A percentile compares a stretch with the other conserved stretches of the same genome.
phyloP scores from a whole-genome alignment of 2,113 vertebrate genomes.

The Actenoides hombroni region DNA sequence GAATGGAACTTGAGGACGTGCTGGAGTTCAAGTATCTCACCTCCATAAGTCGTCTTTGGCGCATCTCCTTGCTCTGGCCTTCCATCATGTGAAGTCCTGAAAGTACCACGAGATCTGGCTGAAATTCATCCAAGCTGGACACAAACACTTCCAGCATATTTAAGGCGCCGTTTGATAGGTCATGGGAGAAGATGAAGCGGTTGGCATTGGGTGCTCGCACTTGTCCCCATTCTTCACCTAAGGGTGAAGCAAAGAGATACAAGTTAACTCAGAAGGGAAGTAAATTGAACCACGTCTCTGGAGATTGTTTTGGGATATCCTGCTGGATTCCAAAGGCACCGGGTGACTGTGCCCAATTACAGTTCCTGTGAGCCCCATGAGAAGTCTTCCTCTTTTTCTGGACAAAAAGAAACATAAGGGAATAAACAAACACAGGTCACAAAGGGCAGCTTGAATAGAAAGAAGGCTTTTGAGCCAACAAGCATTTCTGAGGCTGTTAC shows the following conservation, averaged over 20 bases:
- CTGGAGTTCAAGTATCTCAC: constrained; percentile 53
- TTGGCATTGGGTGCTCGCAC: constrained; percentile 88
- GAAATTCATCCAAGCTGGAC: constrained; percentile 92
- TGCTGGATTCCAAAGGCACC: not conserved
- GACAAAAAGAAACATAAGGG: not conserved
- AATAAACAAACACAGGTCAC: not conserved
- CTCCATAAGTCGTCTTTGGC: constrained; percentile 87
- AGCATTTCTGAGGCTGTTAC: too few species aligned
- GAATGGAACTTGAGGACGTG: not conserved
- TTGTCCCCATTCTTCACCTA: constrained; percentile 89
- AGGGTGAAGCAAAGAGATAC: not conserved
- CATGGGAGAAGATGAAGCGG: constrained; percentile 98
- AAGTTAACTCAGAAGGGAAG: not conserved
- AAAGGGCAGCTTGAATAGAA: not conserved
- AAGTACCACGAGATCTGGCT: constrained; percentile 92
- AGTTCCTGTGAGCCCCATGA: not conserved
- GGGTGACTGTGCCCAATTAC: not conserved
- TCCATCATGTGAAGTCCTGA: constrained; percentile 99
- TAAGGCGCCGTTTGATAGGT: constrained; percentile 91
- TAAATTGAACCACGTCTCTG: not conserved
- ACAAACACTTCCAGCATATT: constrained; percentile 90
- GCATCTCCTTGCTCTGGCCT: constrained; percentile 85
- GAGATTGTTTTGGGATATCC: not conserved
- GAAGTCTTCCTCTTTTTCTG: not conserved
- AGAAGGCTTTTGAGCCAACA: too few species aligned